Evolutionary conservation across 1,140 invertebrate species (phyloP).

Genomic region (Drosophila leontia): DNA sequence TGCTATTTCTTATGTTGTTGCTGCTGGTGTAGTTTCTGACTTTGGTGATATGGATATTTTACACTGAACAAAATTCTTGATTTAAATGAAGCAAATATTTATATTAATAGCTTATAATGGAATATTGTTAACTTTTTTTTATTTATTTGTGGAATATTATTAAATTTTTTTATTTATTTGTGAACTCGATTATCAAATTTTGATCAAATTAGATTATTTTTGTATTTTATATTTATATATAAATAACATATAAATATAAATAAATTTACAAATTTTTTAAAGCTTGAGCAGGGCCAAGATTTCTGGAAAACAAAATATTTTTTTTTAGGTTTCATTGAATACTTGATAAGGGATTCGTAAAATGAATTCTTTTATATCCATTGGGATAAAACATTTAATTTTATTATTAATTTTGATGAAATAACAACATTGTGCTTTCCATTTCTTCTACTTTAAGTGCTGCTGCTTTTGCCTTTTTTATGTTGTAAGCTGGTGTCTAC

Average conservation of each 20-base stretch:
- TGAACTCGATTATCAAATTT: too few species aligned
- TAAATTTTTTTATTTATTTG: too few species aligned
- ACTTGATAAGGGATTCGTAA: too few species aligned
- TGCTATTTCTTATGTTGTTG: neutral
- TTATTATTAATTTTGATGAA: neutral
- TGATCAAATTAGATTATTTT: too few species aligned
- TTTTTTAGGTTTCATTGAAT: neutral
- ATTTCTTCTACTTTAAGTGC: neutral
- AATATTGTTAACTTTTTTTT: neutral
- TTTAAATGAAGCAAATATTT: neutral
- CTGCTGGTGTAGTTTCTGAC: slow-evolving; percentile 4
- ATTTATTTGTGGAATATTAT: too few species aligned
- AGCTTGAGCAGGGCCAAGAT: too few species aligned
- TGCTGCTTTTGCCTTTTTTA: neutral
- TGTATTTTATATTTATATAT: too few species aligned
- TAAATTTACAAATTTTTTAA: too few species aligned
- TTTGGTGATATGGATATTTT: neutral
- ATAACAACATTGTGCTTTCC: neutral
- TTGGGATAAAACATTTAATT: too few species aligned
- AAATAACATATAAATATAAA: too few species aligned
- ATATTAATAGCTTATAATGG: neutral
- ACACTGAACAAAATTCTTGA: neutral
- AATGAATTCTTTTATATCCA: too few species aligned
- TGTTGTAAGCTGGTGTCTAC: neutral
- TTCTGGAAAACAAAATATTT: neutral